phyloP scores from a whole-genome alignment of 1,140 invertebrate species.

The Drosophila santomea region DNA sequence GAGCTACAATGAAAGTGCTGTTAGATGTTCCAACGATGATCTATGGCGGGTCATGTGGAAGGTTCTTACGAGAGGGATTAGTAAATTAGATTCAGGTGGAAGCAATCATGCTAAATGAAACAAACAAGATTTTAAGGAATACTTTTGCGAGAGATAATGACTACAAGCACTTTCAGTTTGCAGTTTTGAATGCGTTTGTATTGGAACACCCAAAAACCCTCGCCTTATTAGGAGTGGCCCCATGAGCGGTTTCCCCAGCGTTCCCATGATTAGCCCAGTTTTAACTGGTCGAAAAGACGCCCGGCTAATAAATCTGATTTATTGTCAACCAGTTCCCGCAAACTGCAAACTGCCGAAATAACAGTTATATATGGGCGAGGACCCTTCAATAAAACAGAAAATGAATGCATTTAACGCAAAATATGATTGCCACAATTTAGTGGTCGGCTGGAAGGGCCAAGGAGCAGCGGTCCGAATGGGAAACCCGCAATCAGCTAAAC shows the following conservation, averaged over 20 bases:
- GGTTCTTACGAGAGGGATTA: conserved; percentile 1
- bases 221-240: background rate
- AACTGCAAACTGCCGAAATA: conserved; percentile 39
- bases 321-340: conserved; percentile 54
- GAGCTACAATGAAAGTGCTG: conserved; percentile 41
- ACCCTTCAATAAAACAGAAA: conserved; percentile 47
- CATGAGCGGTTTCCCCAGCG: too few species aligned
- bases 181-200: too few species aligned
- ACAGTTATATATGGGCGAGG: conserved; percentile 47
- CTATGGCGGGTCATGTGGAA: conserved; percentile 13
- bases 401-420: conserved; percentile 67
- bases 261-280: conserved; percentile 54
- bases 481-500: conserved; percentile 83
- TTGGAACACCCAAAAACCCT: too few species aligned
- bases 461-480: conserved; percentile 18
- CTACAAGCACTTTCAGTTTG: too few species aligned
- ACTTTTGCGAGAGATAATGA: background rate
- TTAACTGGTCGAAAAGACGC: background rate
- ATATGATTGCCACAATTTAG: conserved; percentile 77
- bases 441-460: background rate
- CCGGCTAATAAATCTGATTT: conserved; percentile 38
- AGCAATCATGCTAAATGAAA: background rate
- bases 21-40: conserved; percentile 50
- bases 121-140: background rate
- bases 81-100: background rate